Evolutionary conservation across 2,888 invertebrate genomes (phyloP), one percentile per base, ranked within the genome.

Genomic region (Helleia helle): DNA sequence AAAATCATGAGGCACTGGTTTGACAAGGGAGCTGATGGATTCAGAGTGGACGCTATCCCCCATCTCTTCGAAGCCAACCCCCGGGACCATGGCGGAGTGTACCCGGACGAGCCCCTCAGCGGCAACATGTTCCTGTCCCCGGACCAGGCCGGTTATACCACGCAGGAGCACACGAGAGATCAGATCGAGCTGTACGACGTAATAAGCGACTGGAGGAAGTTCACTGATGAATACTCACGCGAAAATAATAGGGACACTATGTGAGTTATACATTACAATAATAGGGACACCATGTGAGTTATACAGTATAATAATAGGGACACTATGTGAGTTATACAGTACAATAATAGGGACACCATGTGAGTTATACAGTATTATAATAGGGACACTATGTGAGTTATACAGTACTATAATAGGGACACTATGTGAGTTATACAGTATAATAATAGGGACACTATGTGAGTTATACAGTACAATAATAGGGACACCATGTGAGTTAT

Each of bases 1-100:
- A 84, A 88, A 2, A 89, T 91, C n/a, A 65, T 94, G 53, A 66
- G 66, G 44, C 93, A 90, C 65, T 95, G 94, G 94, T 64, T 94
- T 22, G 85, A 89, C 24, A 87, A 87, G 43, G 94, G 93, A 0
- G 89, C 90, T 0, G 91, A 92, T 51, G 94, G 94, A 0, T 92
- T 94, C 64, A 87, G 93, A 37, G 72, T 93, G 0, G 90, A 91
- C 54, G 90, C 90, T 0, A 75, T 90, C 1, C 88, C 89, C 0
- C 87, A 87, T 54, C 58, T 89, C n/a, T 81, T 83, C 1, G 89
- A 89, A 54, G 77, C 87, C 1, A 59, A 71, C 31, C 83, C 83
- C 9, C 66, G 68, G 12, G 66, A 72, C 36, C 65, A 59, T 0
- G 72, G 61, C 0, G 70, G 68, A 1, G 50, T 50, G 14, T 85